Evolutionary conservation across 30 jellyfish, hydroid and myxozoan species (phyloP).

Genomic region (Pelagia noctiluca): DNA sequence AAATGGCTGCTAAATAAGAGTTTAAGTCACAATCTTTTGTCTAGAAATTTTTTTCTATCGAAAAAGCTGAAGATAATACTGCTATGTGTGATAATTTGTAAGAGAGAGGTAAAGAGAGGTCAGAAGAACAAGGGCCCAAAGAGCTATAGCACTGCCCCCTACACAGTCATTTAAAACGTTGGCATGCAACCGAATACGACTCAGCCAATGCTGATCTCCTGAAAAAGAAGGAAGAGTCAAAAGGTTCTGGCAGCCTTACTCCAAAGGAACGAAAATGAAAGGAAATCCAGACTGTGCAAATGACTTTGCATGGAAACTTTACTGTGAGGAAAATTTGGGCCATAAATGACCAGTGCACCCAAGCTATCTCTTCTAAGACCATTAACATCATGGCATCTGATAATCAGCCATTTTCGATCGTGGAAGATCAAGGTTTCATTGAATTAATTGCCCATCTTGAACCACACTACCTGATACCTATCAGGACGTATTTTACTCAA

Average conservation of each 20-base stretch:
- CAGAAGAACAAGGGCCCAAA: constrained; percentile 43
- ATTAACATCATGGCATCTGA: constrained; percentile 18
- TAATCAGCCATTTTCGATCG: constrained; percentile 32
- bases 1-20: constrained; percentile 19
- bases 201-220: constrained; percentile 23
- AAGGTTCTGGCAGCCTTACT: constrained; percentile 14
- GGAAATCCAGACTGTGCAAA: constrained; percentile 25
- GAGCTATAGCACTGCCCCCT: constrained; percentile 56
- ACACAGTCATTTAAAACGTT: constrained; percentile 41
- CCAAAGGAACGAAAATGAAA: constrained; percentile 39
- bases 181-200: constrained; percentile 27
- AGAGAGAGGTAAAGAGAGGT: constrained; percentile 45
- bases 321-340: constrained; percentile 17
- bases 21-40: constrained; percentile 24
- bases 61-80: not conserved
- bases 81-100: constrained; percentile 45
- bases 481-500: constrained; percentile 18
- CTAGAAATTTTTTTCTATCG: constrained; percentile 16
- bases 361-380: constrained; percentile 12
- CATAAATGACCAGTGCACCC: constrained; percentile 33
- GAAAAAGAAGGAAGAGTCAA: not conserved
- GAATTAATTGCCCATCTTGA: constrained; percentile 6
- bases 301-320: constrained; percentile 16
- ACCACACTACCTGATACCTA: constrained; percentile 13
- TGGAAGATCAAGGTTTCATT: constrained; percentile 24